These are phyloP conservation scores for Ferdinandea cuprea DNA, from an alignment of 2,888 invertebrate species.

Conservation along the genomic window DNA sequence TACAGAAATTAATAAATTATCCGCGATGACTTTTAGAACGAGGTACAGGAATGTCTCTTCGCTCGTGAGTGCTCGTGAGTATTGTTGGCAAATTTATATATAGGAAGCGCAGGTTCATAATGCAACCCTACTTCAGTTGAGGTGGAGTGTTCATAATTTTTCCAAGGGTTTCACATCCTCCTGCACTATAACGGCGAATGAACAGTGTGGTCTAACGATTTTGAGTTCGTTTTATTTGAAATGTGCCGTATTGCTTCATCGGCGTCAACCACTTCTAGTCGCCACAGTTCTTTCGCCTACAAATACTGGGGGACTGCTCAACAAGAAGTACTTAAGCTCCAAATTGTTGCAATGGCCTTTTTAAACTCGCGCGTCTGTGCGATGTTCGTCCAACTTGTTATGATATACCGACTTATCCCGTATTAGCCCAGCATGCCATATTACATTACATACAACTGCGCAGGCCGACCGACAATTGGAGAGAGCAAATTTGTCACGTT, in stretches of 20 bases:
- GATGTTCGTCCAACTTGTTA: constrained; percentile 39
- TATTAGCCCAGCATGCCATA: constrained; percentile 66
- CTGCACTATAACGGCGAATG: constrained; percentile 5
- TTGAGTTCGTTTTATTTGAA: background rate
- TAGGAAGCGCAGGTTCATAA: constrained; percentile 61
- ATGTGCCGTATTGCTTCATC: background rate
- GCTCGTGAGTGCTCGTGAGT: constrained; percentile 64
- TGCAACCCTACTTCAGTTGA: constrained; percentile 39
- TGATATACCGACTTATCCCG: constrained; percentile 62
- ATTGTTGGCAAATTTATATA: constrained; percentile 58
- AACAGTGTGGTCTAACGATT: constrained; percentile 40
- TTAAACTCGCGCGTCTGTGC: constrained; percentile 56
- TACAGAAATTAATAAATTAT: constrained; percentile 71
- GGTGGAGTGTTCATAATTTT: constrained; percentile 45
- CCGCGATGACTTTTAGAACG: constrained; percentile 49
- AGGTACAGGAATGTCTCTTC: constrained; percentile 56
- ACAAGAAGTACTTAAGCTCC: constrained; percentile 45
- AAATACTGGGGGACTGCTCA: background rate
- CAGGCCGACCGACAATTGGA: constrained; percentile 66
- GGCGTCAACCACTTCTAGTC: constrained; percentile 5
- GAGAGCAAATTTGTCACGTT: constrained; percentile 81
- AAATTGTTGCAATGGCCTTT: constrained; percentile 63
- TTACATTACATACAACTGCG: constrained; percentile 58
- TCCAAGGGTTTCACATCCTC: constrained; percentile 46
- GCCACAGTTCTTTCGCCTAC: constrained; percentile 22